Base-by-base conservation (phyloP, 64 coral and sea anemone species). In the Trachythela sp. region DNA sequence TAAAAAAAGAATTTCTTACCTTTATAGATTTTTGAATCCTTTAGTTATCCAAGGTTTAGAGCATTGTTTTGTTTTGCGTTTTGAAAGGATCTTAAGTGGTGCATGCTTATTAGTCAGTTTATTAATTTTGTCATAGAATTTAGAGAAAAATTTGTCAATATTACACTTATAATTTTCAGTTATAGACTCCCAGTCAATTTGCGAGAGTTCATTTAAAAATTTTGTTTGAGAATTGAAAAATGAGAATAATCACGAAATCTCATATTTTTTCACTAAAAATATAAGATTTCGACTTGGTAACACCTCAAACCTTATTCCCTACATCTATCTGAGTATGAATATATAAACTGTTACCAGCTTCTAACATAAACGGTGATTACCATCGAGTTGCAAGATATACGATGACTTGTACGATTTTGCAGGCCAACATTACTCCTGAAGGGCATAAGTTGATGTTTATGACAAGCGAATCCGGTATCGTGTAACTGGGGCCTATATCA, bases 181-280 rank as follows among this genome's bases (percentile, higher is more conserved):
- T 18, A 34, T 24, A 59, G 48, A 24, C 48, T 87, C 34, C 48
- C 52, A 87, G 31, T 86, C 42, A 13, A 86, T 39, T 48, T 86
- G 39, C 39, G 84, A 42, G 48, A 86, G 0, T 24, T 86, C 84
- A 42, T 86, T 86, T 86, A 48, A 41, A 86, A 86, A 86, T n/a
- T n/a, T n/a, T n/a, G n/a, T 24, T 30, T 86, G 48, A 0, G 13
- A 18, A 39, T 39, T 48, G 84, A 86, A 86, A 86, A 86, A 86
- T 51, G 14, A 20, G 84, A 86, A 86, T 86, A 86, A 86, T 86
- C 84, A 42, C 84, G 84, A n/a, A n/a, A n/a, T n/a, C n/a, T n/a
- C n/a, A n/a, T n/a, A n/a, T n/a, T n/a, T n/a, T n/a, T n/a, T n/a
- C n/a, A n/a, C n/a, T n/a, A n/a, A n/a, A n/a, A n/a, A n/a, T n/a